phyloP scores from a whole-genome alignment of 1,140 invertebrate genomes.

The Bathynomus jamesi region DNA sequence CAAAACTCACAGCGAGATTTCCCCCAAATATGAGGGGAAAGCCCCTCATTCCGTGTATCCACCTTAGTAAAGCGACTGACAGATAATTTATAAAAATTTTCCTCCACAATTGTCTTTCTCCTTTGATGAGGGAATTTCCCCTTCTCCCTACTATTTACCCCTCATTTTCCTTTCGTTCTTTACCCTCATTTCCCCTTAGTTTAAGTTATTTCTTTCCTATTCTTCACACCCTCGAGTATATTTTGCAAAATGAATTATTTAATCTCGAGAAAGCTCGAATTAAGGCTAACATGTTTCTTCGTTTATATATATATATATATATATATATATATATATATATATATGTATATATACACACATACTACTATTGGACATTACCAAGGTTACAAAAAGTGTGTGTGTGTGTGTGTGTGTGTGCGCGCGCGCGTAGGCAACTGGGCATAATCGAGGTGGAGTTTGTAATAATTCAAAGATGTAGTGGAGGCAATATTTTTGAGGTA shows the following conservation, averaged over 20 bases:
- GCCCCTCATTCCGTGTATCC: neutral
- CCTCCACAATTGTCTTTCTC: neutral
- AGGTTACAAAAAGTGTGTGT: no score
- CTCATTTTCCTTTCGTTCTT: neutral
- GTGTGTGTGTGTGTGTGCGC: no score
- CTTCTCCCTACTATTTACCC: neutral
- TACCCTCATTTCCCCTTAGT: neutral
- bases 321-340: no score
- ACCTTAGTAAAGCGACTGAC: neutral
- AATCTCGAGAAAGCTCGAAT: neutral
- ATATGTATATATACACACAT: no score
- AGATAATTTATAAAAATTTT: conserved; percentile 2
- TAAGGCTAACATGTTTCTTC: no score
- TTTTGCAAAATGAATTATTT: conserved; percentile 1
- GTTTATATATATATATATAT: no score
- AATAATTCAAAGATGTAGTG: no score
- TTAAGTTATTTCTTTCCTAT: neutral
- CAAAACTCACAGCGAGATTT: neutral
- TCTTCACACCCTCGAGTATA: neutral
- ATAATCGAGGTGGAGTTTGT: no score
- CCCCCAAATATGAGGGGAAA: neutral
- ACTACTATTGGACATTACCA: no score
- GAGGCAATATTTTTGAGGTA: no score
- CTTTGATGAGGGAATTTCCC: neutral
- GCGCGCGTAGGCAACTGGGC: no score